These are phyloP conservation scores for Sebastes steindachneri DNA, from an alignment of 2,797 vertebrate species.

Conservation along the genomic window DNA sequence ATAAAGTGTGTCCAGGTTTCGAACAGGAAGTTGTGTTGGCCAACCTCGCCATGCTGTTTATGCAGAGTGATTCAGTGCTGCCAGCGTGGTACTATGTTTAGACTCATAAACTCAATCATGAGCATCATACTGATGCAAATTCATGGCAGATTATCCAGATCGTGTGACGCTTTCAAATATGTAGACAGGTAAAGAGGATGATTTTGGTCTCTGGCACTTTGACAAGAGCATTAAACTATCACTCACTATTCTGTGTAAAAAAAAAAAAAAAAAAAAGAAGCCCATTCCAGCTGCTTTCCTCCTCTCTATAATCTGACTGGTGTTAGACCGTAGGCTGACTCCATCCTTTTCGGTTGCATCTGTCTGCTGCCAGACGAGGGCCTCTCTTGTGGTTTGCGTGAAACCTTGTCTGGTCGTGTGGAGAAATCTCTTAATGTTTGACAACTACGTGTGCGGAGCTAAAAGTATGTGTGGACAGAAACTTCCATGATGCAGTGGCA, in stretches of 20 bases:
- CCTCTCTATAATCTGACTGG: constrained; percentile 28
- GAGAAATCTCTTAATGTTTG: constrained; percentile 61
- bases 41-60: not conserved
- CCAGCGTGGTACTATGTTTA: not conserved
- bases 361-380: constrained; percentile 39
- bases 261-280: not conserved
- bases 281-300: not conserved
- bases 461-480: constrained; percentile 57
- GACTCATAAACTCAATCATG: not conserved
- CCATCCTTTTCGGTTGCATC: constrained; percentile 40
- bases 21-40: not conserved
- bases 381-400: constrained; percentile 55
- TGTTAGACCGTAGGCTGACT: constrained; percentile 24
- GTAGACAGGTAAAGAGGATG: not conserved
- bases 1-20: constrained; percentile 6
- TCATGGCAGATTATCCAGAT: not conserved
- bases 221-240: not conserved
- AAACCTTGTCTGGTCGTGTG: constrained; percentile 50
- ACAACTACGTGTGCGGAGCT: constrained; percentile 38
- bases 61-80: not conserved
- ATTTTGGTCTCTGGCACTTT: not conserved
- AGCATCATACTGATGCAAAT: not conserved
- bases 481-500: constrained; percentile 39
- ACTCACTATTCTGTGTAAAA: not conserved
- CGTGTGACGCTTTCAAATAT: not conserved